Evolutionary conservation across 2,888 invertebrate genomes (phyloP), one percentile per base, ranked within the genome.

Genomic region (Drosophila prolongata): DNA sequence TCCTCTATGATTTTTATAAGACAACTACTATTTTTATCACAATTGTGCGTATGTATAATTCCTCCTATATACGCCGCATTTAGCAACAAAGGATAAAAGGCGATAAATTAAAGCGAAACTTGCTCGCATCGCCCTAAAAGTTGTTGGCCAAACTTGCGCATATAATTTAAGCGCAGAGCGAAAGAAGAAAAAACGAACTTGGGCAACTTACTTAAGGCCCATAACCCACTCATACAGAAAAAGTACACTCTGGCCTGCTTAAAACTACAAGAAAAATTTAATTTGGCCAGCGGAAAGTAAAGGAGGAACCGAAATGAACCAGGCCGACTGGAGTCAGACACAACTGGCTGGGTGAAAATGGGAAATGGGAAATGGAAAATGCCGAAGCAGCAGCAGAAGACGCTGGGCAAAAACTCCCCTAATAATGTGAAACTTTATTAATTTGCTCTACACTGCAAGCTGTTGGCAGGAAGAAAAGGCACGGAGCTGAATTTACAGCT

Each of bases 371-470:
- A 66, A 71, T 34, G 53, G 44, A 55, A 61, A 55, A 66, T 46
- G 56, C 40, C 40, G 34, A 47, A 30, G 30, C 30, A 30, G 30
- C 8, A 49, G 52, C 38, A 43, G 49, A 49, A 69, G 57, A 38
- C 16, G 61, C 73, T 14, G 37, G 19, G 56, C 35, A 56, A 57
- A 49, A 67, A 52, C 56, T 70, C 64, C 77, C 70, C 77, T 85
- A 81, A 77, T 84, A 76, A 78, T 69, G 73, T 69, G 76, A 77
- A 83, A 87, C 82, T 83, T 83, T 83, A 83, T 83, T 87, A 83
- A 87, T 84, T 83, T 84, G 76, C 77, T 65, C 73, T 70, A 68
- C 71, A 70, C 74, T 71, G 56, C 54, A 65, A 65, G 53, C 71
- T 74, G 71, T 14, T 49, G 75, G 66, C 71, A 54, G 50, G 47